Conservation (phyloP, 2,888 invertebrate species). For the Erebia epiphron region DNA sequence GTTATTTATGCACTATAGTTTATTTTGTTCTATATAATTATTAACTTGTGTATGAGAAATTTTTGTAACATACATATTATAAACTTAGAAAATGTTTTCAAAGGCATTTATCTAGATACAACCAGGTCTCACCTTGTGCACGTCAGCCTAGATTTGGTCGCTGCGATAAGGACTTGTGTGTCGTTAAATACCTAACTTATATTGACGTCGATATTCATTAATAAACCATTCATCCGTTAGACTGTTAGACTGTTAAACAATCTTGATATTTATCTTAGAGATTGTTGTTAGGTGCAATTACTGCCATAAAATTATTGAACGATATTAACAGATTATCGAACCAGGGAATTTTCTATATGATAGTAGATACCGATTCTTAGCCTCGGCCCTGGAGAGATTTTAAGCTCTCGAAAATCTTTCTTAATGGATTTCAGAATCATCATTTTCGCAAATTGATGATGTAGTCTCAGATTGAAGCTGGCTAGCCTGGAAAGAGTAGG, state of each 20-base stretch:
- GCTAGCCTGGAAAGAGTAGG: no score
- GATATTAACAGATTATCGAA: not conserved
- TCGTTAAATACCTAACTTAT: slow-evolving; percentile 30
- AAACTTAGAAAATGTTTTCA: not conserved
- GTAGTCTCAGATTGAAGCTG: no score
- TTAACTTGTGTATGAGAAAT: no score
- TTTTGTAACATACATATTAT: no score
- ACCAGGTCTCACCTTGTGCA: slow-evolving; percentile 29
- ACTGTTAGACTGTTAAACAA: slow-evolving; percentile 28
- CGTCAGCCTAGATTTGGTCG: slow-evolving; percentile 34
- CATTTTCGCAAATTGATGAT: no score
- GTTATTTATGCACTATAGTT: no score
- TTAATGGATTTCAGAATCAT: no score
- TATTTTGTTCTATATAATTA: no score
- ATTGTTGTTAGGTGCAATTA: slow-evolving; percentile 16
- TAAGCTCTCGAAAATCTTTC: no score
- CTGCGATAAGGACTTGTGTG: slow-evolving; percentile 16
- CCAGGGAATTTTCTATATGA: no score
- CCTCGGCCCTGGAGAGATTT: no score
- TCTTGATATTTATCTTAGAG: slow-evolving; percentile 20
- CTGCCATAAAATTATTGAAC: slow-evolving; percentile 7
- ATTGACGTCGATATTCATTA: slow-evolving; percentile 35
- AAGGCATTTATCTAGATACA: slow-evolving; percentile 18
- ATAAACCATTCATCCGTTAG: slow-evolving; percentile 35
- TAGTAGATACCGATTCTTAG: no score